Evolutionary conservation across 1,140 invertebrate species (phyloP).

Genomic region (Aphaenogaster ashmeadi): DNA sequence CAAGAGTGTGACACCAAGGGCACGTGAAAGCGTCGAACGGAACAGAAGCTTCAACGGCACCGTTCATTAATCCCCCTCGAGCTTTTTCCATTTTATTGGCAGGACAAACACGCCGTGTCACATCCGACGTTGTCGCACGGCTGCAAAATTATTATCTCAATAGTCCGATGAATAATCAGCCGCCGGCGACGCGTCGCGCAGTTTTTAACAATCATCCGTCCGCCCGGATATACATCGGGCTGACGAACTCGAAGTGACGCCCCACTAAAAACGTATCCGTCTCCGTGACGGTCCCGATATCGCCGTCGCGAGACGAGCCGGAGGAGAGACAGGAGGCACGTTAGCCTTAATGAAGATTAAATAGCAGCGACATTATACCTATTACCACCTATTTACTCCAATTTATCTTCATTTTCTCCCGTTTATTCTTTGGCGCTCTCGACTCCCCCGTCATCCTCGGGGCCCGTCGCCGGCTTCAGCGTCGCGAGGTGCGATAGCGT

Average conservation of each 20-base stretch:
- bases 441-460: neutral
- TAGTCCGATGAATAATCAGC: conserved; percentile 61
- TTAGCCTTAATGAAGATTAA: conserved; percentile 71
- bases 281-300: conserved; percentile 42
- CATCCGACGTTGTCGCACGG: conserved; percentile 17
- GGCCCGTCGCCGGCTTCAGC: neutral
- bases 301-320: conserved; percentile 30
- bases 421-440: conserved; percentile 61
- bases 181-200: conserved; percentile 34
- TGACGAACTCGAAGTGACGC: conserved; percentile 36
- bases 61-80: conserved; percentile 44
- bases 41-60: neutral
- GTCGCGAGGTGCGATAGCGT: conserved; percentile 47
- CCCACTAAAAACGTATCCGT: conserved; percentile 44
- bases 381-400: conserved; percentile 73
- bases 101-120: conserved; percentile 46
- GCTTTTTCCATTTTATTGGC: conserved; percentile 53
- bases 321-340: conserved; percentile 46
- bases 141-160: conserved; percentile 55
- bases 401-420: conserved; percentile 72
- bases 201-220: conserved; percentile 51
- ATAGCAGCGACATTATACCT: conserved; percentile 73
- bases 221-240: conserved; percentile 23
- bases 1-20: conserved; percentile 11
- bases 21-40: conserved; percentile 2